Evolutionary conservation across 2,888 invertebrate genomes (phyloP).

Genomic region (Polyploca ridens): DNA sequence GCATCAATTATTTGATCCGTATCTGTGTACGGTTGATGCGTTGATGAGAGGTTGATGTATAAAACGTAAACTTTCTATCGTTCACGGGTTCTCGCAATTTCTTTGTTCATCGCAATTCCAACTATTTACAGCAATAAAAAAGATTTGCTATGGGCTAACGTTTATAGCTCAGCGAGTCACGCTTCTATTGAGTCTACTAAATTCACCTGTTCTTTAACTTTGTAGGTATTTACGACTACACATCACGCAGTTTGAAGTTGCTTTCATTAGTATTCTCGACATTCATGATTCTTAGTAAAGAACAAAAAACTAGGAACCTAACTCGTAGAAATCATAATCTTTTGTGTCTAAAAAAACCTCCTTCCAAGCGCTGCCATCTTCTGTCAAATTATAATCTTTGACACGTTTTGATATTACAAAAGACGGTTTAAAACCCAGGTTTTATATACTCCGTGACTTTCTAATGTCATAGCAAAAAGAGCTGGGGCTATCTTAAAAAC

Average conservation of each 20-base stretch:
- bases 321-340: too few relatives aligned
- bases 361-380: too few relatives aligned
- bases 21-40: constrained; percentile 36
- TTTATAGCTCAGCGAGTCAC: constrained; percentile 31
- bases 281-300: too few relatives aligned
- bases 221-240: constrained; percentile 7
- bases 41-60: constrained; percentile 44
- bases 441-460: too few relatives aligned
- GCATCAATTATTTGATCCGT: constrained; percentile 59
- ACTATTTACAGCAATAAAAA: constrained; percentile 31
- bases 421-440: too few relatives aligned
- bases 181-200: constrained; percentile 17
- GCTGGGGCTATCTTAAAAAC: too few relatives aligned
- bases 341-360: too few relatives aligned
- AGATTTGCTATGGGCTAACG: constrained; percentile 14
- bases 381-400: too few relatives aligned
- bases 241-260: constrained; percentile 10
- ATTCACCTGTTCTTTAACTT: constrained; percentile 9
- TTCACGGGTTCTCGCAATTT: constrained; percentile 52
- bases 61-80: constrained; percentile 44
- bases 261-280: background rate
- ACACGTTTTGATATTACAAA: too few relatives aligned
- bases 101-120: constrained; percentile 49
- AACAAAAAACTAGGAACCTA: too few relatives aligned
- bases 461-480: too few relatives aligned